A percentile compares a stretch with the other conserved stretches of the same genome.
phyloP scores from a whole-genome alignment of 2,113 vertebrate genomes.

The Cyanoramphus novaezelandiae region DNA sequence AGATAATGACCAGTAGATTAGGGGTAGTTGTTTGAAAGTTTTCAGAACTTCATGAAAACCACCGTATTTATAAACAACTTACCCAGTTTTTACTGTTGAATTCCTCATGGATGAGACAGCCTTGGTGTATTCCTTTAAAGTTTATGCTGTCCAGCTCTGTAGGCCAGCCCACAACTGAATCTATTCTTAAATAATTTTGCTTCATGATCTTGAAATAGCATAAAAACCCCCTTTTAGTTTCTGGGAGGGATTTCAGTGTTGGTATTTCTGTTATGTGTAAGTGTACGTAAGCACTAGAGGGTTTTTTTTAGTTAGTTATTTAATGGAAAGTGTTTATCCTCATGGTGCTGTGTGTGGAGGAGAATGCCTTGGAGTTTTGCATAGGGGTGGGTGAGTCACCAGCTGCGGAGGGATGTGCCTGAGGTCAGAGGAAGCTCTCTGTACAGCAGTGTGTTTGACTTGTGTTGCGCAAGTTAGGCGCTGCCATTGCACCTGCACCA shows the following conservation, averaged over 20 bases:
- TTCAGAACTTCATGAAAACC: not conserved
- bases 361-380: not conserved
- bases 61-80: not conserved
- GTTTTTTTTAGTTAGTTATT: not conserved
- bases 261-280: not conserved
- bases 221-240: not conserved
- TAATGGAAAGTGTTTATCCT: not conserved
- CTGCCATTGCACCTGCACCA: not conserved
- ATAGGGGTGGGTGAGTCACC: not conserved
- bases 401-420: not conserved
- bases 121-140: not conserved
- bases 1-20: not conserved
- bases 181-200: not conserved
- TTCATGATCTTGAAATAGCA: not conserved
- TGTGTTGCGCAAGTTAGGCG: rapidly evolving
- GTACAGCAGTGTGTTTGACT: rapidly evolving
- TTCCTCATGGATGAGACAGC: not conserved
- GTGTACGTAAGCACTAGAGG: not conserved
- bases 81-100: rapidly evolving
- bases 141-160: not conserved
- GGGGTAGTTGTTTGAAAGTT: not conserved
- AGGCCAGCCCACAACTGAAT: not conserved
- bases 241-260: not conserved
- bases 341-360: not conserved
- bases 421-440: not conserved